These are phyloP conservation scores for Hyaena hyaena DNA, from an alignment of 2,113 vertebrate species.

Conservation along the genomic window DNA sequence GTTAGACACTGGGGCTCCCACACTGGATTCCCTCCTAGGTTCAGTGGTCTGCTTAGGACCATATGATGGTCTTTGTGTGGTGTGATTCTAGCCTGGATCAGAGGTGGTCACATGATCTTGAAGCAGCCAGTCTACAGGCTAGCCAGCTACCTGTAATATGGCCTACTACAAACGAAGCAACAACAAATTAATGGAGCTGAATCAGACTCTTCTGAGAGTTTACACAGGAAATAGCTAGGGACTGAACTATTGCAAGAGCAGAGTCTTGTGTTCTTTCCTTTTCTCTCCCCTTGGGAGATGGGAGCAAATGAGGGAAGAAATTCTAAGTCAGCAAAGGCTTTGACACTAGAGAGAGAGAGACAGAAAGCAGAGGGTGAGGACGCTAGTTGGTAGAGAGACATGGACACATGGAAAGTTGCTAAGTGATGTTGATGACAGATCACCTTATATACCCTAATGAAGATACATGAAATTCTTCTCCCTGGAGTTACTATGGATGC, in stretches of 20 bases:
- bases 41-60: neutral
- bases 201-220: neutral
- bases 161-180: neutral
- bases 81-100: neutral
- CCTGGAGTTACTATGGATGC: neutral
- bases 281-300: neutral
- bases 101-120: neutral
- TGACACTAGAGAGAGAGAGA: neutral
- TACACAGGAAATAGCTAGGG: neutral
- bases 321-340: neutral
- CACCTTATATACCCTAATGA: neutral
- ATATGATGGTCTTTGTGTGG: neutral
- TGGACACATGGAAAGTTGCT: neutral
- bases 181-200: neutral
- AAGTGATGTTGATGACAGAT: neutral
- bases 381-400: neutral
- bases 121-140: neutral
- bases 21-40: neutral
- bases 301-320: neutral
- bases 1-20: neutral
- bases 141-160: neutral
- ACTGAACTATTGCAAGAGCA: neutral
- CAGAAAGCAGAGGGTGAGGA: neutral
- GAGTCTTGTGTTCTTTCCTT: neutral
- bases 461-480: neutral